Base-by-base conservation (phyloP, 2,113 vertebrate genomes). In the Takifugu bimaculatus region DNA sequence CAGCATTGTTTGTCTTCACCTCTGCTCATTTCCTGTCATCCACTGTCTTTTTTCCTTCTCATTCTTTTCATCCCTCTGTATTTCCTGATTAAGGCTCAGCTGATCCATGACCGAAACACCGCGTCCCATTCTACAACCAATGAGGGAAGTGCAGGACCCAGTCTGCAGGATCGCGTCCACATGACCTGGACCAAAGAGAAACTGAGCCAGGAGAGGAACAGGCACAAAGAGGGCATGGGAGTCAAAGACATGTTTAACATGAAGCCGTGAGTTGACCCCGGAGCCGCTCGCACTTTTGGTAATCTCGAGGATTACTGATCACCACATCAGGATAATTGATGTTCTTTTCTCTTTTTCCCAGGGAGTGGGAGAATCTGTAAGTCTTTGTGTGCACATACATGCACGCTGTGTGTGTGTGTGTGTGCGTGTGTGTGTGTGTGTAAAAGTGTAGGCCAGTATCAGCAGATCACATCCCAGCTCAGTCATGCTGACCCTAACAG, bases 171-270 rank as follows among this genome's bases (percentile, higher is more conserved):
- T 54, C 89, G 84, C 6, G 90, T 97, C 65, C 96, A 98, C 13
- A 98, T 98, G 96, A 99, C 96, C 15, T 99, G 96, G 96, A 99
- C 96, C 13, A 96, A 96, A 89, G 95, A 99, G 57, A 98, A 95
- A 66, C 84, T 95, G 61, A 51, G 87, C 0, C 82, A 88, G 0
- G 96, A 98, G 81, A 93, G 92, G 65, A 88, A 91, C 81, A 93
- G 87, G 77, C 89, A 75, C 15, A 93, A 90, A 76, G 95, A 97
- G 12, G 70, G 75, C 11, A 59, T 92, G 4, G 88, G 85, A 0
- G 90, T 95, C 52, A 93, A 92, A 67, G 96, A 97, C 81, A 76
- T 99, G 68, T 98, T 99, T 78, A 96, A 88, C 82, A 93, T 98
- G 91, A 99, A 90, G 73, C 96, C 96, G 96, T 99, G 85, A 94